These are phyloP conservation scores for Chionoecetes opilio DNA, from an alignment of 1,140 invertebrate genomes.

Conservation along the genomic window DNA sequence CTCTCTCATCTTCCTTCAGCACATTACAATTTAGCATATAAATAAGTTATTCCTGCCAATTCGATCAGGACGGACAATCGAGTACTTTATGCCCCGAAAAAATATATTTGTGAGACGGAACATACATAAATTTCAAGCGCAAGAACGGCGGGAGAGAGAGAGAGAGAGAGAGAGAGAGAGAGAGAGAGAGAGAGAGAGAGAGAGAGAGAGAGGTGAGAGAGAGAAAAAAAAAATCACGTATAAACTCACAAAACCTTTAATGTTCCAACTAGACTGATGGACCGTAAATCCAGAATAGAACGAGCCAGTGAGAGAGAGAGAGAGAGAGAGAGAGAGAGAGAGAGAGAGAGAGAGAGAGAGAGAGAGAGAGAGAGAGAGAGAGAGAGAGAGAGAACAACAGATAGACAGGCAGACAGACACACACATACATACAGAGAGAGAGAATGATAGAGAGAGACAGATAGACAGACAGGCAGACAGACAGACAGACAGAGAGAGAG, in stretches of 20 bases:
- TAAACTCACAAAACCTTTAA: too few species aligned
- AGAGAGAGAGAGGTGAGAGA: neutral
- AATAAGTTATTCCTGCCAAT: neutral
- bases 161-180: slow-evolving; percentile 15
- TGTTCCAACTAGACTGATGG: too few species aligned
- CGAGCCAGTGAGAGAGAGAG: neutral
- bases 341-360: slow-evolving; percentile 44
- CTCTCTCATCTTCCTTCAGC: too few species aligned
- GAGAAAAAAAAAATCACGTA: too few species aligned
- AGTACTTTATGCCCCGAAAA: slow-evolving; percentile 5
- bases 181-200: slow-evolving; percentile 27
- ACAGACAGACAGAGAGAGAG: neutral
- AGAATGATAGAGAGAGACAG: neutral
- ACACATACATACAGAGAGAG: too few species aligned
- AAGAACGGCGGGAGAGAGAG: neutral
- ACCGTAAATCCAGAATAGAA: too few species aligned
- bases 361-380: slow-evolving; percentile 1
- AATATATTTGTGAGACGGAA: neutral
- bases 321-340: slow-evolving; percentile 44
- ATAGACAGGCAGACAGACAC: neutral
- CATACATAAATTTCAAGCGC: neutral
- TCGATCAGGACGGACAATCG: neutral
- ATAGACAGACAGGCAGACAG: neutral
- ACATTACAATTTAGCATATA: neutral
- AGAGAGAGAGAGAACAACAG: neutral